Evolutionary conservation across 2,888 invertebrate species (phyloP).

Genomic region (Trypoxylon attenuatum): DNA sequence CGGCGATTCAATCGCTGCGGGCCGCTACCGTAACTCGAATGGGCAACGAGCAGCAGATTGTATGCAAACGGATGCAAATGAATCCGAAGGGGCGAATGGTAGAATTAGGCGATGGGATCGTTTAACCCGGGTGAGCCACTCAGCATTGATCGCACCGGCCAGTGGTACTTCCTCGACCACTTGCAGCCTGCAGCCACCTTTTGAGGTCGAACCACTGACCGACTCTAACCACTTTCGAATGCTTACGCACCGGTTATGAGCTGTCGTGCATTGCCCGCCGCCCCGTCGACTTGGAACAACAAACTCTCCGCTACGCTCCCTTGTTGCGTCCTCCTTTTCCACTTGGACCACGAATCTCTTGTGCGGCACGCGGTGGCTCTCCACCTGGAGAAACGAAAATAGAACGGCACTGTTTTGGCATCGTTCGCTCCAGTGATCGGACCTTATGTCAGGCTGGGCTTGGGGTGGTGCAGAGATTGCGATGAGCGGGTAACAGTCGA

Average conservation of each 20-base stretch:
- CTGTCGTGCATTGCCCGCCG: neutral
- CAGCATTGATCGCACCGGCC: neutral
- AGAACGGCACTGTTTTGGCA: neutral
- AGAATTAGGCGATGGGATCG: no score
- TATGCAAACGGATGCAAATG: no score
- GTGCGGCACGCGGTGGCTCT: neutral
- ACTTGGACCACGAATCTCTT: neutral
- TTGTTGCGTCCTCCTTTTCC: neutral
- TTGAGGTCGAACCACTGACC: neutral
- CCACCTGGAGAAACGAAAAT: neutral
- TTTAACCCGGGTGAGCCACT: neutral
- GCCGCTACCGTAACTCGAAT: no score
- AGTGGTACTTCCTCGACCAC: constrained; percentile 10
- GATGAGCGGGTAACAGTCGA: constrained; percentile 10
- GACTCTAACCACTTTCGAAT: neutral
- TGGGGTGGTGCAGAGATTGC: neutral
- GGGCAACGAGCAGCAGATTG: no score
- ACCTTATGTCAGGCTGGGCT: neutral
- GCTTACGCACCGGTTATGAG: neutral
- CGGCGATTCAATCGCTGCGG: no score
- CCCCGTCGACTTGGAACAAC: neutral
- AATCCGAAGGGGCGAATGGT: no score
- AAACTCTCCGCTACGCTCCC: neutral
- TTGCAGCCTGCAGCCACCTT: constrained; percentile 1
- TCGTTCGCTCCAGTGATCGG: neutral